Conservation (phyloP, 2,888 invertebrate genomes). For the Lithosia quadra region DNA sequence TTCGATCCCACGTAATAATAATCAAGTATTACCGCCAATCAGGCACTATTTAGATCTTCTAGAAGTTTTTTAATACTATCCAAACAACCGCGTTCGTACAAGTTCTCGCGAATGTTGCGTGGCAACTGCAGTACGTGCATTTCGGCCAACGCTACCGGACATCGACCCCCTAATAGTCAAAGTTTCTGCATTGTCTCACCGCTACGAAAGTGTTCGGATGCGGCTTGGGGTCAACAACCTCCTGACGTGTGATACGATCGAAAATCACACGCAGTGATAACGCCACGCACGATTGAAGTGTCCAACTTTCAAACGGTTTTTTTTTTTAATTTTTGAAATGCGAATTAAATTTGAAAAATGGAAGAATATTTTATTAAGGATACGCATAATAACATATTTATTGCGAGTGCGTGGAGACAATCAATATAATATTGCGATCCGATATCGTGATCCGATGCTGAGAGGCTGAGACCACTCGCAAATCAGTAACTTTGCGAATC, state of each 20-base stretch:
- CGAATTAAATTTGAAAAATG: too few relatives aligned
- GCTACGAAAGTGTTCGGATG: slow-evolving; percentile 56
- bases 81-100: not conserved
- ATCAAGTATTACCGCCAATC: not conserved
- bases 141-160: slow-evolving; percentile 40
- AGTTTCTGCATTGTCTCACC: slow-evolving; percentile 49
- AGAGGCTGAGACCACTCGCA: too few relatives aligned
- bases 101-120: slow-evolving; percentile 15
- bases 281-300: slow-evolving; percentile 44
- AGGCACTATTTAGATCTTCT: not conserved
- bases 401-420: too few relatives aligned
- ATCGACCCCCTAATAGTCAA: slow-evolving; percentile 39
- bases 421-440: too few relatives aligned
- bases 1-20: not conserved
- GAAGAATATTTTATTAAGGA: too few relatives aligned
- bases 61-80: not conserved
- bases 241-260: slow-evolving; percentile 59
- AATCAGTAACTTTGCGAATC: too few relatives aligned
- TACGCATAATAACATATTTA: too few relatives aligned
- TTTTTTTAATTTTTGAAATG: not conserved
- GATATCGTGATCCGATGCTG: too few relatives aligned
- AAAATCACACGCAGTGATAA: slow-evolving; percentile 55
- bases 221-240: slow-evolving; percentile 61
- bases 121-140: slow-evolving; percentile 41
- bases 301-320: slow-evolving; percentile 23